Evolutionary conservation across 2,113 vertebrate genomes (phyloP), one percentile per base, ranked within the genome.

Genomic region (Gymnocephalus cernua): DNA sequence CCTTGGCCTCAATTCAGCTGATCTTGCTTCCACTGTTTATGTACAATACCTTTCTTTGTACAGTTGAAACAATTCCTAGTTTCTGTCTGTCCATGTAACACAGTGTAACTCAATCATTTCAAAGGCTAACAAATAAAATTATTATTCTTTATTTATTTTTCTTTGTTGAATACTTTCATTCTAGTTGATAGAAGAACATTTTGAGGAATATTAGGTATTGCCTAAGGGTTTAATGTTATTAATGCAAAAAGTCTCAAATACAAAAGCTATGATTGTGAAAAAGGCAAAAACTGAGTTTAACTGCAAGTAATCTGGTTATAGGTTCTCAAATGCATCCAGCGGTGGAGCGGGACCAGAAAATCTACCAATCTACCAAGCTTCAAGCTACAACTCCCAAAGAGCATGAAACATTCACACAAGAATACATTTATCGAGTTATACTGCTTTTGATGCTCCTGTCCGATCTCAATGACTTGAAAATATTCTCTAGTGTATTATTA

Each of bases 41-140:
- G 68, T 62, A 57, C 32, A 71, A 54, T 70, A 69, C 27, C 3
- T 8, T 68, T 57, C 45, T 86, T 85, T 88, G 77, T 87, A 91
- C 70, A 77, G 53, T 66, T 65, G 21, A 47, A 65, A 47, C 38
- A 82, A 50, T 77, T 80, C 79, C 13, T 23, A 4, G 69, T 71
- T 74, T 82, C 13, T 45, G 19, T 57, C 12, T 86, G 66, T 84
- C 69, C 65, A 68, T 57, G 70, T 72, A 41, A 81, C 54, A 57
- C n/a, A 18, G 29, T 85, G 62, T 75, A 61, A 80, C 19, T 48
- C 50, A 14, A 41, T 25, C 76, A 80, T 80, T 80, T 57, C 64
- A 78, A 73, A 81, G 68, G 54, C 58, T 74, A 71, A 82, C 5
- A 68, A 87, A 85, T 83, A 68, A 3, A 87, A 58, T 7, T 6